Conservation (phyloP, 2,113 vertebrate species). For the Stigmatopora nigra region DNA sequence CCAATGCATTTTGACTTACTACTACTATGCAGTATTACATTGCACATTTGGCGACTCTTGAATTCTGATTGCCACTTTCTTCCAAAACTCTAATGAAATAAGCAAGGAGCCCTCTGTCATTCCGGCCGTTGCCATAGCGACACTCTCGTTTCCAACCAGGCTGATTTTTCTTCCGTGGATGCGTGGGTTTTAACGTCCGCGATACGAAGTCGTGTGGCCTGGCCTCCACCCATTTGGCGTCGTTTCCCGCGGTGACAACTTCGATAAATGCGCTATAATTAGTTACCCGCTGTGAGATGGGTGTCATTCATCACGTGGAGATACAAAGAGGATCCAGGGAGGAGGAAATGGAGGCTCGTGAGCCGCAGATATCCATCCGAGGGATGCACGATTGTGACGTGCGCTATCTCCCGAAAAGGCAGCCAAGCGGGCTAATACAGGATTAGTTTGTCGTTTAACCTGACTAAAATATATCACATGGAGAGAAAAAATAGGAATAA, state of each 20-base stretch:
- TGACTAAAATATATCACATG: constrained; percentile 18
- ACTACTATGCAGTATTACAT: too few species aligned
- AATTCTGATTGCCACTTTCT: constrained; percentile 25
- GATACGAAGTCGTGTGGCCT: constrained; percentile 15
- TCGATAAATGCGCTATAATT: constrained; percentile 65
- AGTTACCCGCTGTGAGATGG: constrained; percentile 42
- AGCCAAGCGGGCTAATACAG: constrained; percentile 51
- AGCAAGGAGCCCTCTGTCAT: constrained; percentile 21
- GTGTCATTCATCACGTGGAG: constrained; percentile 54
- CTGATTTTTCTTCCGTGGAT: constrained; percentile 16
- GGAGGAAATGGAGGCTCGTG: constrained; percentile 13
- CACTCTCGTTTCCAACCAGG: constrained; percentile 20
- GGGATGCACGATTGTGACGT: constrained; percentile 36
- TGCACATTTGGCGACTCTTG: constrained; percentile 4
- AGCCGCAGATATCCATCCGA: constrained; percentile 21
- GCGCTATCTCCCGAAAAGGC: constrained; percentile 13
- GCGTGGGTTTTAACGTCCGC: constrained; percentile 19
- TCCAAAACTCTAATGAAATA: constrained; percentile 41
- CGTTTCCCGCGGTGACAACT: constrained; percentile 33
- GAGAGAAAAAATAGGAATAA: background rate
- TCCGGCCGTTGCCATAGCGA: constrained; percentile 60
- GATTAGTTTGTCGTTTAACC: constrained; percentile 27
- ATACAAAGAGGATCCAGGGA: constrained; percentile 13
- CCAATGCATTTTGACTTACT: too few species aligned
- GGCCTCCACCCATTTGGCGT: constrained; percentile 8